phyloP scores from a whole-genome alignment of 2,797 vertebrate genomes.

The Eulemur mongoz region DNA sequence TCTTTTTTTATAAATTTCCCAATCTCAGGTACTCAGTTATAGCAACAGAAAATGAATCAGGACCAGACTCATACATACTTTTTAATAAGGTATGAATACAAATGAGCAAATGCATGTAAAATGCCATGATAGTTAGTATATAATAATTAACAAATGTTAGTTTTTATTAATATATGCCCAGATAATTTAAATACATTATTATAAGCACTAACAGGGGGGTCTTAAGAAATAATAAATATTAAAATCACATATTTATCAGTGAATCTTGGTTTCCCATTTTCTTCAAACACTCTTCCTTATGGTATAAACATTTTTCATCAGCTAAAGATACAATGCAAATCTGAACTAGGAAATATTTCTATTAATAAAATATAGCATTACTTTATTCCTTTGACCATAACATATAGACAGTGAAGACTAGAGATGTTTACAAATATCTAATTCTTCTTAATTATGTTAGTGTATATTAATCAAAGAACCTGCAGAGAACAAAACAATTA shows the following conservation, averaged over 20 bases:
- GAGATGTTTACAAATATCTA: background rate
- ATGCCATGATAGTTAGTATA: background rate
- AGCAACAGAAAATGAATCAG: background rate
- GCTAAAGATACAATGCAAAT: background rate
- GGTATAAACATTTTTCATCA: background rate
- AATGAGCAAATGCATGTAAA: background rate
- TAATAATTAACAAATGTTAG: background rate
- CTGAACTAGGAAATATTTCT: background rate
- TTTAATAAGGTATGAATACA: background rate
- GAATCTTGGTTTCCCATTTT: background rate
- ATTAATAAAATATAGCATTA: background rate
- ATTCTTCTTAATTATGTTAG: background rate
- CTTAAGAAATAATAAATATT: background rate
- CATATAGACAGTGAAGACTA: background rate
- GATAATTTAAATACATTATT: background rate
- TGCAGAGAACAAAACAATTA: background rate
- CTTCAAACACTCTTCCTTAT: background rate
- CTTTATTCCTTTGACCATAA: background rate
- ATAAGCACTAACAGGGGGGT: background rate
- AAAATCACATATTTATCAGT: background rate
- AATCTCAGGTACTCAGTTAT: background rate
- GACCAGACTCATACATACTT: background rate
- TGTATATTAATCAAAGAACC: background rate
- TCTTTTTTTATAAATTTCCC: background rate
- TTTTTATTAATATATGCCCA: background rate